These are phyloP conservation scores for Lathamus discolor DNA, from an alignment of 2,113 vertebrate genomes.

Conservation along the genomic window DNA sequence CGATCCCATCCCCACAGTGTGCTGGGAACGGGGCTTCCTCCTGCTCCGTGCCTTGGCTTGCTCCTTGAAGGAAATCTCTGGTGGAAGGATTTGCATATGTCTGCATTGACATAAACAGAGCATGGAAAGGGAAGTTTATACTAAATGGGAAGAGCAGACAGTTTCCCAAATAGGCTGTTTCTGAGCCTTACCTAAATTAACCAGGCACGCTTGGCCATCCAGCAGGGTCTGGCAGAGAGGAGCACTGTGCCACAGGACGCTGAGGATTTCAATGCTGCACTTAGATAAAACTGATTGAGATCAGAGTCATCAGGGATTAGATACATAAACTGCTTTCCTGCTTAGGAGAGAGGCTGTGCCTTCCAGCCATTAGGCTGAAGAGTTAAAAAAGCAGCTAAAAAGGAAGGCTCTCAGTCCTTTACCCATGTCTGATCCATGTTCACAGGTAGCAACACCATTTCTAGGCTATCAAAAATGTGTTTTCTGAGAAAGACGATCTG, in stretches of 20 bases:
- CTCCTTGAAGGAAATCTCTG: neutral
- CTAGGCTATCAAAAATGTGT: accelerated
- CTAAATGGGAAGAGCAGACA: neutral
- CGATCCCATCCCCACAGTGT: accelerated
- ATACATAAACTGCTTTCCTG: neutral
- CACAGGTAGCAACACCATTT: neutral
- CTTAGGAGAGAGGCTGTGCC: neutral
- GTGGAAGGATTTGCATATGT: neutral
- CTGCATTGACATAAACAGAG: neutral
- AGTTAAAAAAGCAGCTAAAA: neutral
- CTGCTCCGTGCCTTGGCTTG: neutral
- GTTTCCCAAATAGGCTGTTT: neutral
- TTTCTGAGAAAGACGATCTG: neutral
- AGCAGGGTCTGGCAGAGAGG: neutral
- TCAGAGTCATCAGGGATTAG: neutral
- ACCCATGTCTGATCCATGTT: neutral
- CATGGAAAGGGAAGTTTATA: conserved; percentile 6
- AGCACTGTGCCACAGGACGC: neutral
- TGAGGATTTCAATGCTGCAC: neutral
- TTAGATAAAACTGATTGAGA: neutral
- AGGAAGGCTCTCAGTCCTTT: neutral
- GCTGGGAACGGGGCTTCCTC: neutral
- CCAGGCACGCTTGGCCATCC: neutral
- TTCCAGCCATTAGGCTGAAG: neutral
- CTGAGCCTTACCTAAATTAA: neutral